phyloP scores from a whole-genome alignment of 1,140 invertebrate genomes.

The Psilanteris sp. region DNA sequence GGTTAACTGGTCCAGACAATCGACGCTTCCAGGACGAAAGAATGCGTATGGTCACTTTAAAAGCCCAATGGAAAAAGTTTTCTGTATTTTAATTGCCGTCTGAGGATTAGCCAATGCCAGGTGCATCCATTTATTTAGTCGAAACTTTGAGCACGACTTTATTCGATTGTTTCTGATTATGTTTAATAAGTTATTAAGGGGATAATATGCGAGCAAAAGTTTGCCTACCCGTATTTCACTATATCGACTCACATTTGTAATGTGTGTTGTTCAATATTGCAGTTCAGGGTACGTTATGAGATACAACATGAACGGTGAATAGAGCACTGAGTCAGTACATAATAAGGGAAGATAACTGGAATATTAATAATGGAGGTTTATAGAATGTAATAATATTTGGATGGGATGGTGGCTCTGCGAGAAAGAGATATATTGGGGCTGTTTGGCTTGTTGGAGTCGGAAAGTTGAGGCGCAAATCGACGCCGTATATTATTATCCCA shows the following conservation, averaged over 20 bases:
- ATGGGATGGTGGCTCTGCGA: background rate
- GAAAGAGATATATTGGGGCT: slow-evolving; percentile 22
- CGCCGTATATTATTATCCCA: slow-evolving; percentile 7
- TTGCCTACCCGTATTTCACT: slow-evolving; percentile 15
- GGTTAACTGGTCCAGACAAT: slow-evolving; percentile 65
- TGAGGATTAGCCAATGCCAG: slow-evolving; percentile 18
- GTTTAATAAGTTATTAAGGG: slow-evolving; percentile 14
- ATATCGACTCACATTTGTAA: slow-evolving; percentile 50
- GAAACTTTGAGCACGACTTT: slow-evolving; percentile 7
- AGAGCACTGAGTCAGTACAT: slow-evolving; percentile 13
- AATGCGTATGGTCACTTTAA: slow-evolving; percentile 52
- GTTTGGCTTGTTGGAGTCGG: slow-evolving; percentile 6
- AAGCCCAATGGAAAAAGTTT: slow-evolving; percentile 21
- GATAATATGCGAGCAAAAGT: slow-evolving; percentile 24
- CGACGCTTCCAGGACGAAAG: slow-evolving; percentile 41
- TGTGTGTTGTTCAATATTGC: slow-evolving; percentile 42
- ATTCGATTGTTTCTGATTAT: slow-evolving; percentile 36
- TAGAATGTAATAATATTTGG: slow-evolving; percentile 38
- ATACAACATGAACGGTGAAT: slow-evolving; percentile 27
- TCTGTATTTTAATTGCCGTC: slow-evolving; percentile 30
- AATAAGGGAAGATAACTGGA: slow-evolving; percentile 39
- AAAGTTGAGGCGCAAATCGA: slow-evolving; percentile 14
- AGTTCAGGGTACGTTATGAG: slow-evolving; percentile 16
- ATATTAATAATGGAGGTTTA: slow-evolving; percentile 49
- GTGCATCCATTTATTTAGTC: slow-evolving; percentile 6